Evolutionary conservation across 2,888 invertebrate genomes (phyloP).

Genomic region (Trachelus tabidus): DNA sequence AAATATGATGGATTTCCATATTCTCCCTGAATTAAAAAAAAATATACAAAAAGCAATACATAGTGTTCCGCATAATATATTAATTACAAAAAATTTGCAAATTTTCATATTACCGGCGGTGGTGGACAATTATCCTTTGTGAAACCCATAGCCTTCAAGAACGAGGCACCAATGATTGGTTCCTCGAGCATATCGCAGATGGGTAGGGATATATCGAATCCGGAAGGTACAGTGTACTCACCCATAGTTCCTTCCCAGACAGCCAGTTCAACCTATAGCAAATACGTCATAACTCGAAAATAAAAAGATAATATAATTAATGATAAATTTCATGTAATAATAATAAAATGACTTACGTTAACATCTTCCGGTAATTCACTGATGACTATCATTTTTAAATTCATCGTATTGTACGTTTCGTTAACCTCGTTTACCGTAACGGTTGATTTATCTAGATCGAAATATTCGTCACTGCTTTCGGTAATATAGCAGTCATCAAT

Average conservation of each 20-base stretch:
- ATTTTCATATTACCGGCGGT: constrained; percentile 18
- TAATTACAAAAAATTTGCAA: neutral
- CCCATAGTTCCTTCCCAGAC: constrained; percentile 21
- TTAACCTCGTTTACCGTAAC: constrained; percentile 14
- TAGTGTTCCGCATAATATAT: neutral
- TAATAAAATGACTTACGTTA: neutral
- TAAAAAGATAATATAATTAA: neutral
- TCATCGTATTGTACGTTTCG: constrained; percentile 17
- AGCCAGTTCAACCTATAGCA: neutral
- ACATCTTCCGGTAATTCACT: constrained; percentile 8
- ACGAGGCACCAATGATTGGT: constrained; percentile 28
- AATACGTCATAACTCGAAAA: neutral
- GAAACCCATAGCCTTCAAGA: constrained; percentile 24
- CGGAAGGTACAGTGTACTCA: constrained; percentile 25
- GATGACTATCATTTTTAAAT: constrained; percentile 14
- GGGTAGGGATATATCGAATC: constrained; percentile 21
- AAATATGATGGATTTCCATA: constrained; percentile 20
- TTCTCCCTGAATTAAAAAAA: constrained; percentile 21
- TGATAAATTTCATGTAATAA: neutral
- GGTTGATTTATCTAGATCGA: neutral
- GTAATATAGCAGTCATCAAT: neutral
- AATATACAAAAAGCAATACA: neutral
- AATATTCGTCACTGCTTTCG: neutral
- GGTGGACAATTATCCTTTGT: constrained; percentile 7
- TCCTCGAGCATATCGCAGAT: constrained; percentile 29